phyloP scores from a whole-genome alignment of 2,888 invertebrate genomes.

The Limenitis camilla region DNA sequence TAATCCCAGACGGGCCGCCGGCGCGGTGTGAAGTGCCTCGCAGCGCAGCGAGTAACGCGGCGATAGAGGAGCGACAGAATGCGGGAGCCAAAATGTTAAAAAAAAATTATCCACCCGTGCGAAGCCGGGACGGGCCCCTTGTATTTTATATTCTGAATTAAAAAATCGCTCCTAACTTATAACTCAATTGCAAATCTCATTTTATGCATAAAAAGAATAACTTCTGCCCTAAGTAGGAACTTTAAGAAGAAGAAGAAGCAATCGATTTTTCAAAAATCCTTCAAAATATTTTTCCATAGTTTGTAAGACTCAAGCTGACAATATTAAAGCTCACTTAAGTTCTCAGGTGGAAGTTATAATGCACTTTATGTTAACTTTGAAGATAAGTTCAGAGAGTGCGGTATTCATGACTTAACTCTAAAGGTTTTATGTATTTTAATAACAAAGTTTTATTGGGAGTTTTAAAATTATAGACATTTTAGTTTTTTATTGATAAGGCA shows the following conservation, averaged over 20 bases:
- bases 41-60: no score
- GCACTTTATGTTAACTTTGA: constrained; percentile 37
- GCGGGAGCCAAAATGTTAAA: no score
- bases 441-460: not conserved
- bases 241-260: not conserved
- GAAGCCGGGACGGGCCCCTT: no score
- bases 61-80: no score
- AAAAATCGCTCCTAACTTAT: no score
- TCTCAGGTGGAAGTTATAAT: constrained; percentile 37
- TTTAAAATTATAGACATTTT: not conserved
- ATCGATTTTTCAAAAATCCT: constrained; percentile 20
- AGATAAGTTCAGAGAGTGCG: constrained; percentile 29
- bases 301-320: constrained; percentile 29
- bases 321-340: constrained; percentile 27
- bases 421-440: constrained; percentile 9
- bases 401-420: constrained; percentile 16
- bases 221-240: no score
- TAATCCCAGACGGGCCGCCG: no score
- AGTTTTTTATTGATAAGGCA: not conserved
- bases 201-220: no score
- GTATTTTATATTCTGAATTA: no score
- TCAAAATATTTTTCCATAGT: constrained; percentile 25
- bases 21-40: no score
- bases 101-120: no score
- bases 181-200: no score